Evolutionary conservation across 2,888 invertebrate genomes (phyloP).

Genomic region (Tetranychus piercei): DNA sequence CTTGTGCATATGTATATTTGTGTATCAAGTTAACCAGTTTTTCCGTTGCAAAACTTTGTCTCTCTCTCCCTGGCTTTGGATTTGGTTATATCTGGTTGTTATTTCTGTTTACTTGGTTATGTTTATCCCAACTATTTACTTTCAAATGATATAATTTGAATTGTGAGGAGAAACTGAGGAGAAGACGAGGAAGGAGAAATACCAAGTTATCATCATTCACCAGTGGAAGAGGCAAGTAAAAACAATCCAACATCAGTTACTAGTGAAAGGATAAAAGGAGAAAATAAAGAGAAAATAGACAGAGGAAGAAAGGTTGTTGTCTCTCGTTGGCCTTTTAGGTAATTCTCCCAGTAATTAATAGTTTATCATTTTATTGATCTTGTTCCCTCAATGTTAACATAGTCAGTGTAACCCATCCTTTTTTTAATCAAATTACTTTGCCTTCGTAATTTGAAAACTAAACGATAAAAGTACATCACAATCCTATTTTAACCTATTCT

Average conservation of each 20-base stretch:
- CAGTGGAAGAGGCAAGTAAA: not conserved
- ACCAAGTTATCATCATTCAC: too few relatives aligned
- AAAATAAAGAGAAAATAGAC: not conserved
- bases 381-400: not conserved
- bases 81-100: too few relatives aligned
- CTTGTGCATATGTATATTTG: not conserved
- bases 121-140: not conserved
- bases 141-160: not conserved
- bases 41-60: not conserved
- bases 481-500: too few relatives aligned
- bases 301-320: not conserved
- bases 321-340: not conserved
- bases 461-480: too few relatives aligned
- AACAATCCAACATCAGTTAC: not conserved
- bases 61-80: too few relatives aligned
- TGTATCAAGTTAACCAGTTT: not conserved
- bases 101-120: too few relatives aligned
- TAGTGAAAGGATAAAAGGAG: not conserved
- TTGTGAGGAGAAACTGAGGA: not conserved
- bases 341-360: not conserved
- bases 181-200: not conserved
- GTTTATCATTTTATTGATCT: not conserved
- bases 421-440: not conserved
- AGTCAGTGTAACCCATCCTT: not conserved
- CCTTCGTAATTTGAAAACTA: too few relatives aligned